phyloP scores from a whole-genome alignment of 2,113 vertebrate genomes.

The Dolichallabes microphthalmus region DNA sequence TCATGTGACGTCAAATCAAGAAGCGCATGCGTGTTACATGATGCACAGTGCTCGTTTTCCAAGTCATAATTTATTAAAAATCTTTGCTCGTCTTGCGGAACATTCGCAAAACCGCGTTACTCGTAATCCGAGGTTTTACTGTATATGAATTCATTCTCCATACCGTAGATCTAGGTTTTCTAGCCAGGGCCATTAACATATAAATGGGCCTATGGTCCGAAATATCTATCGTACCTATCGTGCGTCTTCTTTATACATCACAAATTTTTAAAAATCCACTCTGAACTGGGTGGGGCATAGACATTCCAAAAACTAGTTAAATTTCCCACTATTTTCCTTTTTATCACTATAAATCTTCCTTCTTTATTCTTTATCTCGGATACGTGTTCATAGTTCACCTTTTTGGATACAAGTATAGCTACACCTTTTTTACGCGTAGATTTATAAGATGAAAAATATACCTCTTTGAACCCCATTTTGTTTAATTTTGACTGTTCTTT shows the following conservation, averaged over 20 bases:
- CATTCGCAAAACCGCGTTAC: too few relatives aligned
- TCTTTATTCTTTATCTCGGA: not conserved
- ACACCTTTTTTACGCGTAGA: not conserved
- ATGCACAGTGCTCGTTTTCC: too few relatives aligned
- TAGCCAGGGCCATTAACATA: not conserved
- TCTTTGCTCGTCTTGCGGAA: too few relatives aligned
- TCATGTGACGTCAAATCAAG: too few relatives aligned
- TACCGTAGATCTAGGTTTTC: not conserved
- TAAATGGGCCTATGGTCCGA: not conserved
- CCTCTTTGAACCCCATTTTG: not conserved
- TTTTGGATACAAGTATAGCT: not conserved
- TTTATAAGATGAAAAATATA: not conserved
- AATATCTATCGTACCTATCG: too few relatives aligned
- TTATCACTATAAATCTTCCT: slow-evolving; percentile 20
- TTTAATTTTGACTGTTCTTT: not conserved
- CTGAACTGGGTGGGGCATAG: not conserved
- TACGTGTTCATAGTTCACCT: slow-evolving; percentile 12
- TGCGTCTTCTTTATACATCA: too few relatives aligned
- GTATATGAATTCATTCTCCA: too few relatives aligned
- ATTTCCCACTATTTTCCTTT: not conserved
- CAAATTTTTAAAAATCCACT: not conserved
- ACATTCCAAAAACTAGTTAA: not conserved
- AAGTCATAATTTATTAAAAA: too few relatives aligned
- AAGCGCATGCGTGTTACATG: too few relatives aligned
- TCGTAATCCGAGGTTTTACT: too few relatives aligned